phyloP scores from a whole-genome alignment of 2,797 vertebrate species.

The Mormyrus proboscirostris region DNA sequence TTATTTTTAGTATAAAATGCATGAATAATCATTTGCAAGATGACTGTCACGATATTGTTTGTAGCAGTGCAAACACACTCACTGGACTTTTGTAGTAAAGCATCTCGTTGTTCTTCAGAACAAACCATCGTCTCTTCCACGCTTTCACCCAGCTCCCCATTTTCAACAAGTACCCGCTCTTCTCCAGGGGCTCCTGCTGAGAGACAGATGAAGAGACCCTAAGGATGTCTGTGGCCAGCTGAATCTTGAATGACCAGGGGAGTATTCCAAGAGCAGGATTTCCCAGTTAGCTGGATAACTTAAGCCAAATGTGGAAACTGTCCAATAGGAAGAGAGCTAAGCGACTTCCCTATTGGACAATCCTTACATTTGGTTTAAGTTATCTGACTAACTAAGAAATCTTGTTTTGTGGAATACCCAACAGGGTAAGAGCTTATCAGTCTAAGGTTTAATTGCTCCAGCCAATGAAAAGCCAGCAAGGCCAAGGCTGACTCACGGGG shows the following conservation, averaged over 20 bases:
- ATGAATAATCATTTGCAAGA: not conserved
- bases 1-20: not conserved
- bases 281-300: not conserved
- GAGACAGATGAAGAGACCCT: not conserved
- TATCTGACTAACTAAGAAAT: not conserved
- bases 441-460: not conserved
- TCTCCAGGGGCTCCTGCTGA: constrained; percentile 79
- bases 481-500: constrained; percentile 55
- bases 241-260: not conserved
- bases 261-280: not conserved
- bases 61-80: constrained; percentile 47
- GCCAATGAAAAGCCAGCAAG: not conserved
- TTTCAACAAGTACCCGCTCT: constrained; percentile 91
- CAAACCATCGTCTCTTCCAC: constrained; percentile 95
- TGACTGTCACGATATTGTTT: not conserved
- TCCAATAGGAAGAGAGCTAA: not conserved
- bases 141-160: constrained; percentile 86
- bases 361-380: not conserved
- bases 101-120: constrained; percentile 85
- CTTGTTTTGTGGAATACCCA: not conserved
- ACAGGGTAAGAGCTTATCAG: not conserved
- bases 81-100: constrained; percentile 94
- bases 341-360: not conserved
- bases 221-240: not conserved
- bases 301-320: not conserved